A percentile compares a stretch with the other conserved stretches of the same genome.
phyloP scores from a whole-genome alignment of 1,140 invertebrate genomes.

The Tigriopus japonicus region DNA sequence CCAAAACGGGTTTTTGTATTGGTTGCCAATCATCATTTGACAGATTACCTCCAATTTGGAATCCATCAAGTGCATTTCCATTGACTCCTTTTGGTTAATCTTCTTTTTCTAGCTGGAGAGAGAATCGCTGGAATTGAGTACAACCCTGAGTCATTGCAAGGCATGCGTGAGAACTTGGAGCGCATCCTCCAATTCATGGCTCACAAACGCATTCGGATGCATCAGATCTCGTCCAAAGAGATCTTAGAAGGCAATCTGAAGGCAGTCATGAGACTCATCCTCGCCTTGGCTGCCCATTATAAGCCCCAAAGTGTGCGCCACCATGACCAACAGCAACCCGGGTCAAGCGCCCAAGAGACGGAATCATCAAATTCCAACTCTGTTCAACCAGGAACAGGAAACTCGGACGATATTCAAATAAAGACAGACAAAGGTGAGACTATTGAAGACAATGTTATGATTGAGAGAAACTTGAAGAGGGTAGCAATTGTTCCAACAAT shows the following conservation, averaged over 20 bases:
- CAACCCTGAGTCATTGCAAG: constrained; percentile 20
- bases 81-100: background rate
- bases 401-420: too few species aligned
- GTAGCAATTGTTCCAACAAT: too few species aligned
- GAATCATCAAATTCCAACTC: too few species aligned
- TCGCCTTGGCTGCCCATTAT: constrained; percentile 31
- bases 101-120: constrained; percentile 24
- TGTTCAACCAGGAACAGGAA: too few species aligned
- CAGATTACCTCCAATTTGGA: too few species aligned
- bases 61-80: background rate
- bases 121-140: constrained; percentile 22
- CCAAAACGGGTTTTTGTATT: too few species aligned
- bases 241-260: constrained; percentile 31
- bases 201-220: constrained; percentile 21
- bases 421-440: too few species aligned
- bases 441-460: too few species aligned
- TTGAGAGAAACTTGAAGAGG: too few species aligned
- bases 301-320: constrained; percentile 26
- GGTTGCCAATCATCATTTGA: too few species aligned
- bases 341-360: background rate
- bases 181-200: constrained; percentile 24
- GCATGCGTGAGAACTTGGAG: constrained; percentile 28
- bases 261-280: constrained; percentile 30
- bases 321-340: background rate
- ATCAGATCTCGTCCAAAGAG: constrained; percentile 23